Conservation (phyloP, 2,888 invertebrate species). For the Epicampocera succincta region DNA sequence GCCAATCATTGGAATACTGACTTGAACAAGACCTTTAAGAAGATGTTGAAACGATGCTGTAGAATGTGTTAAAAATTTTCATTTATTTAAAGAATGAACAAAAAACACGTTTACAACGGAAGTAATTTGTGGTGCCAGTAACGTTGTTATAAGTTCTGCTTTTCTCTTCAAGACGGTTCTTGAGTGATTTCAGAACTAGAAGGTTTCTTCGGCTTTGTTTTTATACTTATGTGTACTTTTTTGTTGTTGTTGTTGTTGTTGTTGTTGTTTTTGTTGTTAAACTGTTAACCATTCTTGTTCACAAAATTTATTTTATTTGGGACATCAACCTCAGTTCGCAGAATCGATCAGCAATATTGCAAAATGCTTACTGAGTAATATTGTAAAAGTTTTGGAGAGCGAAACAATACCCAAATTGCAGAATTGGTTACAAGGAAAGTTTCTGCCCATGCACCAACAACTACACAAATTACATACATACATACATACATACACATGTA, state of each 20-base stretch:
- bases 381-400: background rate
- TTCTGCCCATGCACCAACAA: background rate
- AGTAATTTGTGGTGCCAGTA: conserved; percentile 68
- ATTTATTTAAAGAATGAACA: conserved; percentile 45
- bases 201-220: conserved; percentile 3
- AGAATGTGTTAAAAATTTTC: conserved; percentile 57
- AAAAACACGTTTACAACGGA: conserved; percentile 68
- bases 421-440: background rate
- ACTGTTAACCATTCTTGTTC: background rate
- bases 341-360: conserved; percentile 14
- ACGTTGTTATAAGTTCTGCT: conserved; percentile 48
- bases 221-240: no score
- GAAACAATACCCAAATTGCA: background rate
- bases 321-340: background rate
- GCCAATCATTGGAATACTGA: conserved; percentile 26
- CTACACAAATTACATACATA: no score
- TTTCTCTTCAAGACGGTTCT: background rate
- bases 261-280: background rate
- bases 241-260: background rate
- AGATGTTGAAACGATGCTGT: conserved; percentile 35
- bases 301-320: conserved; percentile 25
- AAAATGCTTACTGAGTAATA: conserved; percentile 21
- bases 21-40: conserved; percentile 50
- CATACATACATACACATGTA: background rate
- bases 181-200: conserved; percentile 4